Evolutionary conservation across 2,888 invertebrate genomes (phyloP).

Genomic region (Chloroclystis v-ata): DNA sequence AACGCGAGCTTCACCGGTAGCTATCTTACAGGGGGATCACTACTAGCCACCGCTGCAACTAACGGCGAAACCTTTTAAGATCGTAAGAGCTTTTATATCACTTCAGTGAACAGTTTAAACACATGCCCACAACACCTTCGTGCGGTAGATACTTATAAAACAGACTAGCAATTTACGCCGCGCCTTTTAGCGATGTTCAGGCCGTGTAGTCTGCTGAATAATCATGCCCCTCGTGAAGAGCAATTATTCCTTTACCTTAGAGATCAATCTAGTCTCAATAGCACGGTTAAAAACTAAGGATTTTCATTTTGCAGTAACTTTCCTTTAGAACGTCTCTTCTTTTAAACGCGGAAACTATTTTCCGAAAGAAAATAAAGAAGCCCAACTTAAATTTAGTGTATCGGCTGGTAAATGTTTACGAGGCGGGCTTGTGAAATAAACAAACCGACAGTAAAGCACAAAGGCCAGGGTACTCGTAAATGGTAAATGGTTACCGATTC

Average conservation of each 20-base stretch:
- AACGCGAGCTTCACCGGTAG: conserved; percentile 53
- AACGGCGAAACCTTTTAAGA: conserved; percentile 45
- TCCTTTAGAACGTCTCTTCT: conserved; percentile 23
- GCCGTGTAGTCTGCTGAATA: conserved; percentile 7
- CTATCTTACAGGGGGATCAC: conserved; percentile 54
- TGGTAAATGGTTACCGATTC: conserved; percentile 56
- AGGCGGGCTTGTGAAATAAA: conserved; percentile 67
- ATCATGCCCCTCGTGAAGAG: conserved; percentile 4
- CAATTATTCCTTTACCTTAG: conserved; percentile 1
- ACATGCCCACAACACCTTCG: conserved; percentile 27
- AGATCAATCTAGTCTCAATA: conserved; percentile 3
- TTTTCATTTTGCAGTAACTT: no score
- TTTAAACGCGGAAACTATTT: conserved; percentile 40
- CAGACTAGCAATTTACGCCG: conserved; percentile 21
- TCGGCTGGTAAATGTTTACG: conserved; percentile 69
- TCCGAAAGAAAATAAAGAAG: conserved; percentile 58
- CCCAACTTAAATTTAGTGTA: conserved; percentile 66
- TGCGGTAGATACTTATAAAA: conserved; percentile 17
- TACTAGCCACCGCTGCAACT: conserved; percentile 44
- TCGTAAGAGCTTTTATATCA: conserved; percentile 44
- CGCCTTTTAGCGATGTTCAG: conserved; percentile 16
- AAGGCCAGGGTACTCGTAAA: conserved; percentile 60
- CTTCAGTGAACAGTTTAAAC: conserved; percentile 38
- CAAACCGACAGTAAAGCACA: conserved; percentile 66
- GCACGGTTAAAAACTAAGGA: background rate